Evolutionary conservation across 64 coral and sea anemone genomes (phyloP).

Genomic region (Pocillopora verrucosa): DNA sequence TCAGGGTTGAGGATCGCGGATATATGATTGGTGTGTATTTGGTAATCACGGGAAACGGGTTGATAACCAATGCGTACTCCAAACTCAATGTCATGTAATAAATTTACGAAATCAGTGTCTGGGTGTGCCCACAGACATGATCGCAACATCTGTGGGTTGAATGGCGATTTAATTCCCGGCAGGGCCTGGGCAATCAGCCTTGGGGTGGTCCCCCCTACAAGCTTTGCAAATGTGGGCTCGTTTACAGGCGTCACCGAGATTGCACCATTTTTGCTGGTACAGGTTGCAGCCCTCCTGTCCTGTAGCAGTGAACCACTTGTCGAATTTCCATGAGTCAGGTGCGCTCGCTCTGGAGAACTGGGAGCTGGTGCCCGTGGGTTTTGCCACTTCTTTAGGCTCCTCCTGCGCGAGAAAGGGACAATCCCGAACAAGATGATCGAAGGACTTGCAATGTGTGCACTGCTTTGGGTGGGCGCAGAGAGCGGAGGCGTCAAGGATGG

Average conservation of each 20-base stretch:
- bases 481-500: slow-evolving; percentile 22
- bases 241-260: slow-evolving; percentile 25
- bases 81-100: slow-evolving; percentile 39
- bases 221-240: slow-evolving; percentile 37
- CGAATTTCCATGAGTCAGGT: slow-evolving; percentile 22
- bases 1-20: slow-evolving; percentile 1
- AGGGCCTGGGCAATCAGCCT: slow-evolving; percentile 33
- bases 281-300: slow-evolving; percentile 45
- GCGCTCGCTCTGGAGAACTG: neutral
- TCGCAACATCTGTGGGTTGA: slow-evolving; percentile 6
- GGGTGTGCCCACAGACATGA: slow-evolving; percentile 11
- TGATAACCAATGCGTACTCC: slow-evolving; percentile 36
- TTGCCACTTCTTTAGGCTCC: neutral
- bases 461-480: neutral
- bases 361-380: neutral
- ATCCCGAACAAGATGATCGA: slow-evolving; percentile 20
- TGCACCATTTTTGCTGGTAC: slow-evolving; percentile 27
- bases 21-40: slow-evolving; percentile 5
- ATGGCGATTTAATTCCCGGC: slow-evolving; percentile 2
- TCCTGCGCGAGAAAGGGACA: slow-evolving; percentile 33
- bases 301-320: slow-evolving; percentile 19
- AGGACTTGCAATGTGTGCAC: slow-evolving; percentile 31
- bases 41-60: neutral
- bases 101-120: slow-evolving; percentile 16
- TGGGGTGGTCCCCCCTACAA: slow-evolving; percentile 39